phyloP scores from a whole-genome alignment of 2,797 vertebrate species.

The Falco peregrinus region DNA sequence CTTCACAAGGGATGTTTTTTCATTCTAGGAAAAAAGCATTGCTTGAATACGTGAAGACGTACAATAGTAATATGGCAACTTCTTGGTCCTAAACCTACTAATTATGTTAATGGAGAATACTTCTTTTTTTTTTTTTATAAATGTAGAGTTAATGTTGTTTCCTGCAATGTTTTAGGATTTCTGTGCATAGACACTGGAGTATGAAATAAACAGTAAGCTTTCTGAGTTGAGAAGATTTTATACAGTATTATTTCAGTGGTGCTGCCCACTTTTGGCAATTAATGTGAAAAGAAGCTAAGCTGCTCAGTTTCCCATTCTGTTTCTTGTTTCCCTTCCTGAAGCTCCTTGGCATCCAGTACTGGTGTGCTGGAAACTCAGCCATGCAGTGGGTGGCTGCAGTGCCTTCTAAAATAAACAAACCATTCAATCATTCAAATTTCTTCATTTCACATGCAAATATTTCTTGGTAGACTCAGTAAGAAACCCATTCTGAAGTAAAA shows the following conservation, averaged over 20 bases:
- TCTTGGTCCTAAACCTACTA: background rate
- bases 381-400: background rate
- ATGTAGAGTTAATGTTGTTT: background rate
- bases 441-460: conserved; percentile 46
- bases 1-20: background rate
- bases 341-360: conserved; percentile 26
- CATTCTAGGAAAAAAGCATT: background rate
- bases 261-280: background rate
- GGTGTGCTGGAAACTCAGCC: conserved; percentile 29
- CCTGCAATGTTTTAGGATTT: background rate
- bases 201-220: background rate
- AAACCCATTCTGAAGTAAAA: conserved; percentile 26
- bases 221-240: conserved; percentile 6
- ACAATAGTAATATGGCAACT: background rate
- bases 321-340: conserved; percentile 34
- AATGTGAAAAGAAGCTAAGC: background rate
- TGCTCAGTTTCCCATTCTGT: conserved; percentile 4
- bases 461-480: background rate
- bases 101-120: background rate
- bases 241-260: background rate
- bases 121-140: background rate
- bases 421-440: conserved; percentile 15
- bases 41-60: background rate
- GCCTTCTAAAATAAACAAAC: conserved; percentile 44
- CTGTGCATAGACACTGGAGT: background rate